phyloP scores from a whole-genome alignment of 1,140 invertebrate species.

The Papilio dardanus region DNA sequence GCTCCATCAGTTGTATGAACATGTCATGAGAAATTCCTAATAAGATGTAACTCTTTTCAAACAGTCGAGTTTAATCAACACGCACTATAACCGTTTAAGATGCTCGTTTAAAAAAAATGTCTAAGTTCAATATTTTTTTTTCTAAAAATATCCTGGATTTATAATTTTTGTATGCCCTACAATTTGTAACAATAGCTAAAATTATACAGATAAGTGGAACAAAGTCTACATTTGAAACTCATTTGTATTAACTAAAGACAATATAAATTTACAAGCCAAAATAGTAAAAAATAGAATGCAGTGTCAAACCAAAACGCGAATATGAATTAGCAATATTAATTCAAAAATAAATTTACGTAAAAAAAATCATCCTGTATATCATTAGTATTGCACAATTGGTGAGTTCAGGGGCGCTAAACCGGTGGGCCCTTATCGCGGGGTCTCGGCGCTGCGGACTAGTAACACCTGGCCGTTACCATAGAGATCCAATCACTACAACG shows the following conservation, averaged over 20 bases:
- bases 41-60: not conserved
- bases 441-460: slow-evolving; percentile 51
- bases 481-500: slow-evolving; percentile 77
- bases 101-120: too few species aligned
- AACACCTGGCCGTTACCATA: slow-evolving; percentile 79
- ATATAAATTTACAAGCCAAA: not conserved
- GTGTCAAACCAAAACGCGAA: not conserved
- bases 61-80: too few species aligned
- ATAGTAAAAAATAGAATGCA: too few species aligned
- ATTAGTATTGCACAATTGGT: slow-evolving; percentile 32
- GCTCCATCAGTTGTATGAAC: too few species aligned
- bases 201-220: slow-evolving; percentile 4
- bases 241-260: not conserved
- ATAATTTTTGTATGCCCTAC: not conserved
- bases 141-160: not conserved
- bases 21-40: not conserved
- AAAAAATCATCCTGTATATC: slow-evolving; percentile 44
- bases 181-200: slow-evolving; percentile 3
- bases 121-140: not conserved
- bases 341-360: not conserved
- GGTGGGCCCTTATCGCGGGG: slow-evolving; percentile 49
- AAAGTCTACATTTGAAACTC: not conserved
- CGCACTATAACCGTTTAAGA: too few species aligned
- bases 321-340: not conserved
- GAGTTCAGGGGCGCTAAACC: slow-evolving; percentile 57